Evolutionary conservation across 2,113 vertebrate species (phyloP).

Genomic region (Poicephalus gulielmi): DNA sequence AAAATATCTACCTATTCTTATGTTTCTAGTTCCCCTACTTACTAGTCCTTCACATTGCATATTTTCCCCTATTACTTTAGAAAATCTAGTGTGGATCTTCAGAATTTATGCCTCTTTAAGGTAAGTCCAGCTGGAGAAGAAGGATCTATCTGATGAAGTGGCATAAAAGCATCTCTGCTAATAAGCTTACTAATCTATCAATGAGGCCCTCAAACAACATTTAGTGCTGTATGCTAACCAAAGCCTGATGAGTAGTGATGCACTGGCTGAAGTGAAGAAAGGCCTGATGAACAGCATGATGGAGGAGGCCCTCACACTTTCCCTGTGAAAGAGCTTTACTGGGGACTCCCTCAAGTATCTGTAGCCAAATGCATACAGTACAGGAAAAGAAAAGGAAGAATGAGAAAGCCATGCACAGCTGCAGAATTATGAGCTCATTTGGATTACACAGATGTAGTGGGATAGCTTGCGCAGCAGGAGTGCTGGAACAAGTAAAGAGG

Average conservation of each 20-base stretch:
- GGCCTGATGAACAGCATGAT: no score
- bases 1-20: not conserved
- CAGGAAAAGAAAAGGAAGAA: not conserved
- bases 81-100: not conserved
- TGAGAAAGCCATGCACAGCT: not conserved
- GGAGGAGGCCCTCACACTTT: not conserved
- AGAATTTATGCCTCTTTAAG: not conserved
- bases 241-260: not conserved
- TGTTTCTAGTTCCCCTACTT: not conserved
- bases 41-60: not conserved
- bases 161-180: not conserved
- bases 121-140: not conserved
- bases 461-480: not conserved
- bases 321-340: not conserved
- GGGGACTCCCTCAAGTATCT: not conserved
- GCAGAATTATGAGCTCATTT: not conserved
- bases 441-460: not conserved
- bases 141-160: not conserved
- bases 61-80: not conserved
- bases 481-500: not conserved
- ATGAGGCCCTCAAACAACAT: fast-evolving
- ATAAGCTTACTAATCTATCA: not conserved
- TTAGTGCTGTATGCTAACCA: not conserved
- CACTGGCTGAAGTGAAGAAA: not conserved
- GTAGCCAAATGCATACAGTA: not conserved